A percentile compares a stretch with the other conserved stretches of the same genome.
Evolutionary conservation across 2,888 invertebrate species (phyloP).

Genomic region (Oscheius sp.): DNA sequence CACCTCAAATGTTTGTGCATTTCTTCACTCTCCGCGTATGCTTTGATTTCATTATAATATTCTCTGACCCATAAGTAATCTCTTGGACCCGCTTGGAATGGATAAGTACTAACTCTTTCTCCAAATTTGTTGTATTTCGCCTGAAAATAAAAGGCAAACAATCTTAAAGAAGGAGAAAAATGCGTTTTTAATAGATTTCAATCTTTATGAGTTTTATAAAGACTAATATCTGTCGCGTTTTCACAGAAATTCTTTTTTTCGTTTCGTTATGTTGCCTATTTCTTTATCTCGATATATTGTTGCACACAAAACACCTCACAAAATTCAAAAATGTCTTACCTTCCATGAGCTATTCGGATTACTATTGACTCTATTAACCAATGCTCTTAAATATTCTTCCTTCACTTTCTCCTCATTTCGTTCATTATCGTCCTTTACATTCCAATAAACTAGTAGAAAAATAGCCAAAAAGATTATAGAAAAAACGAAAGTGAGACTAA

Average conservation of each 20-base stretch:
- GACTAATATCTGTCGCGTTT: no score
- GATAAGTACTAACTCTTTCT: slow-evolving; percentile 53
- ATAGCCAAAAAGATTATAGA: neutral
- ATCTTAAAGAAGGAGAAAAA: no score
- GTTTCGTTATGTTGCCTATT: no score
- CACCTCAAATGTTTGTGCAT: slow-evolving; percentile 65
- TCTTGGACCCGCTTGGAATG: slow-evolving; percentile 53
- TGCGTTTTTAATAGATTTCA: no score
- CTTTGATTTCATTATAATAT: slow-evolving; percentile 60
- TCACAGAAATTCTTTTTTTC: no score
- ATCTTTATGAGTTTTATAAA: no score
- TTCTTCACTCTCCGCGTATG: slow-evolving; percentile 62
- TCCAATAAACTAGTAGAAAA: neutral
- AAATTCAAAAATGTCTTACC: slow-evolving; percentile 30
- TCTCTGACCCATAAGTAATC: slow-evolving; percentile 67
- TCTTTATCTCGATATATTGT: no score
- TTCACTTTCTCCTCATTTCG: neutral
- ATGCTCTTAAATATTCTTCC: slow-evolving; percentile 55
- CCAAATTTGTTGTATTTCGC: slow-evolving; percentile 67
- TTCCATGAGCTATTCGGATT: slow-evolving; percentile 63
- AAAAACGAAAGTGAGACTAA: no score
- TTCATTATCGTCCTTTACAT: neutral
- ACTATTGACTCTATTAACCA: slow-evolving; percentile 64
- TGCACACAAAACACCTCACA: neutral
- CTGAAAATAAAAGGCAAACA: slow-evolving; percentile 24